Evolutionary conservation across 2,888 invertebrate species (phyloP), one percentile per base, ranked within the genome.

Genomic region (Tetheella fluctuosa): DNA sequence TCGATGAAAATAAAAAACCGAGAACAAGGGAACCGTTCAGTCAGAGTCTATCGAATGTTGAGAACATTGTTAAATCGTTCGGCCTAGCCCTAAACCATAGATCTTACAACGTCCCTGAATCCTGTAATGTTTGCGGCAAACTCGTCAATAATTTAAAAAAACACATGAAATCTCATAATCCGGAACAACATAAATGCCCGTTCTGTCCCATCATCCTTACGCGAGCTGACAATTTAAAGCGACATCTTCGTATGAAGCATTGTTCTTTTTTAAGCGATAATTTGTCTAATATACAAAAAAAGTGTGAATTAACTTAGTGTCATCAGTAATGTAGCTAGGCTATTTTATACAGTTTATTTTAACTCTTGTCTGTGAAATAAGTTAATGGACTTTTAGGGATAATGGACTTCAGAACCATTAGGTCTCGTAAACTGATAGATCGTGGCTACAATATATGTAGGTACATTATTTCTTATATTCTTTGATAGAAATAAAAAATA

Each of bases 141-240:
- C 91, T 93, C 66, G 95, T 95, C 70, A 94, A 93, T 79, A 95
- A 95, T 86, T 90, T 95, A 76, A 95, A 95, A 94, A 95, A 95
- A 79, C 95, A 95, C 79, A 89, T 95, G 85, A 94, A 95, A 81
- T 95, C 94, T 39, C 95, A 95, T 81, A 94, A 94, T 69, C 95
- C 95, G 17, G 94, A 94, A 74, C 94, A 94, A 73, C 94, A 94
- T 80, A 94, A 93, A 76, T 95, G 95, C 72, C 95, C 95, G 3
- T 84, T 94, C 74, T 95, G 95, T 82, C 94, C 94, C 54, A 94
- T 94, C 68, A 93, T 94, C 60, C 93, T 95, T 76, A 95, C 95
- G 54, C 90, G 95, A 64, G 95, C 94, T 68, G 95, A 95, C 82
- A 95, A 95, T 83, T 93, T 95, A 78, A 95, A 95, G 86, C 93